Evolutionary conservation across 2,797 vertebrate genomes (phyloP), one percentile per base, ranked within the genome.

Genomic region (Euthynnus affinis): DNA sequence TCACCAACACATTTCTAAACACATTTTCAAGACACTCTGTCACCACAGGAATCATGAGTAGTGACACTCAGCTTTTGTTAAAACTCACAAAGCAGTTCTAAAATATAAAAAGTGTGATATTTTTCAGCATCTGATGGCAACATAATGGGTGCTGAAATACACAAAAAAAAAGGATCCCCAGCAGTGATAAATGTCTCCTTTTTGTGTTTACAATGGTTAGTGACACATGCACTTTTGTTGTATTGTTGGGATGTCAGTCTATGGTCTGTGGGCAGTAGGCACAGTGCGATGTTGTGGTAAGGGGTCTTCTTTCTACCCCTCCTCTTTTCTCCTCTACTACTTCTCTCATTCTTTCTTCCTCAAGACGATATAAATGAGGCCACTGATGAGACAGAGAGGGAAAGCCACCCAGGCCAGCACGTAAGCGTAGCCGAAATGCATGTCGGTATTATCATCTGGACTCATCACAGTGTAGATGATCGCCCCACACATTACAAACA

Each of bases 381-480:
- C 97, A 0, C 98, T 99, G 92, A 97, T 92, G 42, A 98, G 95
- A 58, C 95, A 95, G 81, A 99, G 90, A 1, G 98, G 98, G 91
- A 99, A 98, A 6, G 97, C 96, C 91, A 98, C 92, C 98, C 98
- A 99, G 13, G 98, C 97, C 93, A 99, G 89, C 87, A 98, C 96
- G 58, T 98, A 99, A 79, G 97, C 93, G 0, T 97, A 98, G 81
- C 98, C 98, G 0, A 95, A 98, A n/a, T 78, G 20, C 1, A 3
- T 48, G 0, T 25, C 48, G 0, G 42, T 0, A 4, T 81, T 67
- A 66, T 90, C 87, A 0, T 95, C 92, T 0, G 94, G 84, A 83
- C 94, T 92, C 94, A 96, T 96, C 91, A 97, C 97, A 0, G 98
- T 99, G 95, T 97, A 99, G 95, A 99, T 98, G 93, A 97, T 96